Evolutionary conservation across 92 coral and sea anemone species (phyloP), one percentile per base, ranked within the genome.

Genomic region (Scolanthus callimorphus): DNA sequence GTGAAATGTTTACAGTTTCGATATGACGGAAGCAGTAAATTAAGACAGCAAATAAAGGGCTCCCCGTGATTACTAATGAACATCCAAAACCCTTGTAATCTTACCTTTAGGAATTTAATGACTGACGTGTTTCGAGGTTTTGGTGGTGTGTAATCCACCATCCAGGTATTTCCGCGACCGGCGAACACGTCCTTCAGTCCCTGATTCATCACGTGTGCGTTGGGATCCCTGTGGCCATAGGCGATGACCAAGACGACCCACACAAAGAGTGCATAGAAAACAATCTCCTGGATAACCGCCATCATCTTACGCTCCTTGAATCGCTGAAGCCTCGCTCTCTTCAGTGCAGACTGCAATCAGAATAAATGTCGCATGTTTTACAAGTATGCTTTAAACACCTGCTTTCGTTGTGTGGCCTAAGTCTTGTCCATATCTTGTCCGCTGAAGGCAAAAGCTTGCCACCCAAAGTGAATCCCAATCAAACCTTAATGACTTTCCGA

Each of bases 201-300:
- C 54, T 77, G 85, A 4, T 95, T 76, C 88, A 92, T 55, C 50
- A 34, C 63, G 57, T 84, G 86, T 39, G 98, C 96, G 61, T 92
- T 78, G 47, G 98, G 96, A 76, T 92, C 98, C 46, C 89, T 84
- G 76, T 92, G 89, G 38, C 90, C 98, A 26, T 92, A 88, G 8
- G 98, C 98, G 38, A 81, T 81, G 55, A 89, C 56, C 19, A 92
- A 67, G 6, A 92, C 96, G 46, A 92, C 62, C 96, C 96, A 88
- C 62, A 90, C 95, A 66, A 92, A 92, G 74, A 92, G 17, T 49
- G 91, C 70, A 53, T 77, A 92, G 41, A 88, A 69, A 20, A 85
- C 63, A 1, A 92, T 82, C 61, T 92, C 98, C 39, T 81, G 86
- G 55, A 89, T 77, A 17, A 92, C 96, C 3, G 79, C 55, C 26